These are phyloP conservation scores for Hemichromis elongatus DNA, from an alignment of 2,113 vertebrate species.

Conservation along the genomic window DNA sequence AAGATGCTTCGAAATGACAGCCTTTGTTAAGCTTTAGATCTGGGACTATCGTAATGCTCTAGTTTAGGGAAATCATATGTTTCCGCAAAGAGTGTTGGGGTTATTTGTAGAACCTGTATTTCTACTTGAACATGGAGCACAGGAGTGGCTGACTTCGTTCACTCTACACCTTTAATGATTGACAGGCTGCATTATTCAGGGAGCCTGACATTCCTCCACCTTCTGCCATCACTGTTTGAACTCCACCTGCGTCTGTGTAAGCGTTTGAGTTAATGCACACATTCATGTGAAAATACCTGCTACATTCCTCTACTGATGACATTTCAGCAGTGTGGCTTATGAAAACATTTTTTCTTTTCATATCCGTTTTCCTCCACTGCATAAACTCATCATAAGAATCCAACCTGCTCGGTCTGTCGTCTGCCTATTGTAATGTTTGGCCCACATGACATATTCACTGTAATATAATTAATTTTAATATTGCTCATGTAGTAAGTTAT, in stretches of 20 bases:
- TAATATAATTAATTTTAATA: neutral
- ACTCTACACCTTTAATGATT: slow-evolving; percentile 24
- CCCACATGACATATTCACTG: neutral
- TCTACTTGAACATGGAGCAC: neutral
- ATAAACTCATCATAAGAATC: neutral
- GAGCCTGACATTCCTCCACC: neutral
- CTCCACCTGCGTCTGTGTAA: neutral
- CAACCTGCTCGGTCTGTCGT: neutral
- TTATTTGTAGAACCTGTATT: neutral
- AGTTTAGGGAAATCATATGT: neutral
- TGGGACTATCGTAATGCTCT: neutral
- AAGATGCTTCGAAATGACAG: neutral
- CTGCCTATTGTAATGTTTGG: neutral
- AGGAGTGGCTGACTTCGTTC: neutral
- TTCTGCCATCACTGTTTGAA: neutral
- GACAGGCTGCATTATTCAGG: slow-evolving; percentile 42
- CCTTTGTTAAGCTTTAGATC: neutral
- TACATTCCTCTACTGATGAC: neutral
- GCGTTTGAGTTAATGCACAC: neutral
- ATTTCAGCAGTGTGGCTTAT: neutral
- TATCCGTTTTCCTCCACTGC: neutral
- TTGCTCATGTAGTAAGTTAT: neutral
- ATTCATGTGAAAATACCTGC: neutral
- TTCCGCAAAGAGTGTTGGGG: neutral
- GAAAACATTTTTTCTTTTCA: neutral